These are phyloP conservation scores for Misgurnus anguillicaudatus DNA, from an alignment of 2,113 vertebrate species.

Conservation along the genomic window DNA sequence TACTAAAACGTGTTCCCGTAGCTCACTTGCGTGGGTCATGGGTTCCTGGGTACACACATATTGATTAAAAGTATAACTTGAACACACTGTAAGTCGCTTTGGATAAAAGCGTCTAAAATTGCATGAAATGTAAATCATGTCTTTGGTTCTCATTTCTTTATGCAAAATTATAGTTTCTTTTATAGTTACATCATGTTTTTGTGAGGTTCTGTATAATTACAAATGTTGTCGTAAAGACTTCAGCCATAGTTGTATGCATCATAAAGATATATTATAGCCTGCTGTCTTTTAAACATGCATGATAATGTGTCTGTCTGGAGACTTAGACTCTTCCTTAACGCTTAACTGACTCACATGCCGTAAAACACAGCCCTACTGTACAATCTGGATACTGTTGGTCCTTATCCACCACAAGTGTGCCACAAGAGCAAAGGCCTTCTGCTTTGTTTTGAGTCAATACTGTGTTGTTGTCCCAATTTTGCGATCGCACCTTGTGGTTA, in stretches of 20 bases:
- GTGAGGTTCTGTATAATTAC: too few relatives aligned
- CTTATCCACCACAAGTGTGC: conserved; percentile 22
- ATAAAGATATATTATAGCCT: background rate
- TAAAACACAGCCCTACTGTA: conserved; percentile 1
- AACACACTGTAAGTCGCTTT: too few relatives aligned
- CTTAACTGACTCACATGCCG: background rate
- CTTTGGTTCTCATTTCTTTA: too few relatives aligned
- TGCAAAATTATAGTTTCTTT: too few relatives aligned
- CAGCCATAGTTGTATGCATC: background rate
- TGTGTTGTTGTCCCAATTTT: conserved; percentile 6
- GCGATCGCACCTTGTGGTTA: background rate
- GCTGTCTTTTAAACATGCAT: background rate
- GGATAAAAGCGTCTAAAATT: too few relatives aligned
- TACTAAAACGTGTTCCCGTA: too few relatives aligned
- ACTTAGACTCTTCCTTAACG: background rate
- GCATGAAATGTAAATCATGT: too few relatives aligned
- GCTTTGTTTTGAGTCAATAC: conserved; percentile 2
- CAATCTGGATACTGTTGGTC: conserved; percentile 1
- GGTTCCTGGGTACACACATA: too few relatives aligned
- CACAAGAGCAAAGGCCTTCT: conserved; percentile 5
- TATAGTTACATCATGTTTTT: too few relatives aligned
- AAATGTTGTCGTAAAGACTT: too few relatives aligned
- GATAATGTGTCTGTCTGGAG: background rate
- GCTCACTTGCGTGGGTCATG: too few relatives aligned
- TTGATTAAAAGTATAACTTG: too few relatives aligned